Percentiles rank a stretch among this genome's conserved stretches.
phyloP scores from a whole-genome alignment of 2,113 vertebrate species.

The Psilopsiagon aurifrons region DNA sequence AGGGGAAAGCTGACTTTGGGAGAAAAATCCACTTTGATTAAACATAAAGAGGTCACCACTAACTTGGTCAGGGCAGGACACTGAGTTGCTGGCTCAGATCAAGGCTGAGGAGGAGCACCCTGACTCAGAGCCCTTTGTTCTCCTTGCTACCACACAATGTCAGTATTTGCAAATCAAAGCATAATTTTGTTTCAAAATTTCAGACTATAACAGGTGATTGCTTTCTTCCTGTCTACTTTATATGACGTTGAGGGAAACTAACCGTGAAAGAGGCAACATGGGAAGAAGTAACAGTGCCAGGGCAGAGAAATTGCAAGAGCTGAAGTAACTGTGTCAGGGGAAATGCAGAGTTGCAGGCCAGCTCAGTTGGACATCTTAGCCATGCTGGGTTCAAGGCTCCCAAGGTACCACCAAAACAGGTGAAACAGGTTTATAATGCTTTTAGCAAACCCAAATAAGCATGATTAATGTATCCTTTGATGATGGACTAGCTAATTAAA shows the following conservation, averaged over 20 bases:
- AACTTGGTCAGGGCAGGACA: neutral
- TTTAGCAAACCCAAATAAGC: neutral
- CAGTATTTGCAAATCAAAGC: neutral
- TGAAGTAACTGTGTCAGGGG: neutral
- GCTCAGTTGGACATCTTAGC: neutral
- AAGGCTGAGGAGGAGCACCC: neutral
- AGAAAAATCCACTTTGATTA: neutral
- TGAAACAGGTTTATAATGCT: neutral
- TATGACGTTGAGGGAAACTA: neutral
- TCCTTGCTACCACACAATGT: neutral
- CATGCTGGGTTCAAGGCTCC: neutral
- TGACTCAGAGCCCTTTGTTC: neutral
- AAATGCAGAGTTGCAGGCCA: neutral
- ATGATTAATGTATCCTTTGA: neutral
- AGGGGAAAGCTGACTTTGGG: neutral
- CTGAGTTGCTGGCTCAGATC: neutral
- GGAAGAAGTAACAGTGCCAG: neutral
- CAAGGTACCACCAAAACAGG: neutral
- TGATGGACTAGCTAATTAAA: conserved; percentile 34
- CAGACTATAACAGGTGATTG: neutral
- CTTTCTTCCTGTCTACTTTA: neutral
- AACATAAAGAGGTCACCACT: neutral
- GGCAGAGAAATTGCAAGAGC: neutral
- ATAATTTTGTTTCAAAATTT: neutral
- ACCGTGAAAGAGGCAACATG: neutral